Evolutionary conservation across 23 tunicate genomes (phyloP).

Genomic region (Ascidia mentula): DNA sequence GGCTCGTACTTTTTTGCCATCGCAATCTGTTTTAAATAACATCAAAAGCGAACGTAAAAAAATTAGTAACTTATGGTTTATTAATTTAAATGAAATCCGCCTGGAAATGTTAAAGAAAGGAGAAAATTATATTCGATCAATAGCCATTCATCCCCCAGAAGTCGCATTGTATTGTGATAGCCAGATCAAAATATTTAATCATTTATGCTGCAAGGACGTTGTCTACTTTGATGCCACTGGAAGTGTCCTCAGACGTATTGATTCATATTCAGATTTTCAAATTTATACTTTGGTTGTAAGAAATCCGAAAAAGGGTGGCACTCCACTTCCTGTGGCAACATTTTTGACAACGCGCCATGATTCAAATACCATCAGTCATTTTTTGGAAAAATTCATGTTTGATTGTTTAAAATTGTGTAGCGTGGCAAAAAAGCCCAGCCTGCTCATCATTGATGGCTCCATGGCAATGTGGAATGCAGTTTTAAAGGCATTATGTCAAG

Average conservation of each 20-base stretch:
- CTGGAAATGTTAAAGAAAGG: background rate
- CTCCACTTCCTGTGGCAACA: slow-evolving; percentile 33
- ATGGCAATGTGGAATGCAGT: slow-evolving; percentile 48
- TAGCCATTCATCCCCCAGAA: background rate
- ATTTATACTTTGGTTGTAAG: slow-evolving; percentile 31
- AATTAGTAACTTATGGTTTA: background rate
- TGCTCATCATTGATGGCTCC: slow-evolving; percentile 45
- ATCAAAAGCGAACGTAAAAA: background rate
- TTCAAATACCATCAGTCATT: slow-evolving; percentile 31
- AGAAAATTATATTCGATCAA: background rate
- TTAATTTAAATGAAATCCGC: background rate
- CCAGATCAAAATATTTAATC: slow-evolving; percentile 5
- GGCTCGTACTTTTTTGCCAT: background rate
- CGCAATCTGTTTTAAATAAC: background rate
- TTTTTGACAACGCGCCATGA: slow-evolving; percentile 17
- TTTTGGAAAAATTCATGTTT: slow-evolving; percentile 8
- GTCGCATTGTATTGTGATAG: slow-evolving; percentile 9
- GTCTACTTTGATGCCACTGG: slow-evolving; percentile 46
- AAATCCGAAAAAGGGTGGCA: slow-evolving; percentile 13
- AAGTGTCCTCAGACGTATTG: slow-evolving; percentile 1
- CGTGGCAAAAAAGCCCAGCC: slow-evolving; percentile 6
- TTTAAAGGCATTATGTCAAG: slow-evolving; percentile 4
- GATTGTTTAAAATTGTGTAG: background rate
- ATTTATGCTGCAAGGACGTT: background rate
- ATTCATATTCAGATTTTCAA: slow-evolving; percentile 16